Base-by-base conservation (phyloP, 2,888 invertebrate species). In the Luffia ferchaultella region DNA sequence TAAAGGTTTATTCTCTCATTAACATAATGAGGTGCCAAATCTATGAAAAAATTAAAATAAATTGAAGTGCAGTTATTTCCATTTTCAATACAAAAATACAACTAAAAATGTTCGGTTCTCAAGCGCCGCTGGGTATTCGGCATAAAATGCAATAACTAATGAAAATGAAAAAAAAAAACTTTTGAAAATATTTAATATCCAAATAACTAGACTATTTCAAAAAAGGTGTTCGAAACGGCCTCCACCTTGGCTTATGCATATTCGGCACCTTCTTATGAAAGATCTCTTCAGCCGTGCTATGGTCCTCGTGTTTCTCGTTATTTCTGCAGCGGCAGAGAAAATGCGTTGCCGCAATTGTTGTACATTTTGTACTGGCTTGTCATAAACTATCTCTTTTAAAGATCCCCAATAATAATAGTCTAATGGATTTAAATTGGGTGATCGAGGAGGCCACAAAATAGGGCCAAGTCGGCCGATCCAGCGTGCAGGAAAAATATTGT, bases 401-500 rank as follows among this genome's bases (percentile, higher is more conserved):
- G 9, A 43, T 15, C 45, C 45, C 45, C 45, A 45, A 15, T 16
- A 12, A 45, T 16, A 45, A 45, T 17, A 45, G n/a, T 45, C 45
- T 45, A 45, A 16, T 17, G 45, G 45, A 18, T 16, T 45, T 45
- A 45, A 17, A n/a, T 45, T 18, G 5, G 45, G 45, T 17, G 45
- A 45, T 18, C 45, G 45, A 16, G 45, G 45, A 16, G 45, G 45
- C 45, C 45, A 45, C 15, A 16, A 5, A 17, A 45, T 45, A 5
- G 50, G 50, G 48, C 53, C 54, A 2, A 42, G 12, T 40, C 45
- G 45, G 19, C 45, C 19, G 17, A 45, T 45, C 45, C 45, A 18
- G 12, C 45, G 15, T 12, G 15, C 45, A 7, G 45, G 45, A 17
- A 16, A 45, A n/a, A n/a, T 42, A 16, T 42, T 16, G 17, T 42